Percentiles rank a stretch among this genome's conserved stretches.
phyloP scores from a whole-genome alignment of 1,140 invertebrate species.

The Drosophila novamexicana region DNA sequence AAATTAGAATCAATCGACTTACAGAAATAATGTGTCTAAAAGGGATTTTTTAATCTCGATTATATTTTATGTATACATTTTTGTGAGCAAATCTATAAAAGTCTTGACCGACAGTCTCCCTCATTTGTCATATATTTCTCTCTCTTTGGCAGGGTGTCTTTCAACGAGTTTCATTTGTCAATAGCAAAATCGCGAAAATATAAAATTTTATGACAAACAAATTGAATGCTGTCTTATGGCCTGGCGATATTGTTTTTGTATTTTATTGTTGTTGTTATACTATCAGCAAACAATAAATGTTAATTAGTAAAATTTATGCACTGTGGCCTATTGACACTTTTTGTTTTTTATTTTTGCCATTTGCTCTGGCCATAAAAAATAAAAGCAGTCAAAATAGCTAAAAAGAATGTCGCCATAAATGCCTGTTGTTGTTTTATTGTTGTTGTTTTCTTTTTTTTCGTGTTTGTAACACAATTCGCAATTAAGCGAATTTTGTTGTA shows the following conservation, averaged over 20 bases:
- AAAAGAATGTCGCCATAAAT: slow-evolving; percentile 40
- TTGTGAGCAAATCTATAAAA: too few species aligned
- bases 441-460: background rate
- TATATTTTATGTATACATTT: too few species aligned
- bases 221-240: slow-evolving; percentile 69
- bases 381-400: slow-evolving; percentile 37
- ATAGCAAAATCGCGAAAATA: slow-evolving; percentile 52
- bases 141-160: background rate
- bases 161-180: slow-evolving; percentile 28
- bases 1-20: too few species aligned
- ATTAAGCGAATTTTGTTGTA: slow-evolving; percentile 51
- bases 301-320: slow-evolving; percentile 78
- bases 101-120: too few species aligned
- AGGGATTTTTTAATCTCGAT: too few species aligned
- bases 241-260: slow-evolving; percentile 5
- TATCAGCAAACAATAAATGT: slow-evolving; percentile 78
- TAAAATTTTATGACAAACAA: slow-evolving; percentile 70
- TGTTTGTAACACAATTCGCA: slow-evolving; percentile 50
- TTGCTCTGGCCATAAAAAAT: slow-evolving; percentile 30
- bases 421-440: slow-evolving; percentile 4
- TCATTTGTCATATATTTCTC: too few species aligned
- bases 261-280: slow-evolving; percentile 37
- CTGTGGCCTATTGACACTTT: slow-evolving; percentile 72
- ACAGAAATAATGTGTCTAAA: too few species aligned
- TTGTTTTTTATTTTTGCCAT: slow-evolving; percentile 44